Percentiles rank a stretch among this genome's conserved stretches.
Conservation (phyloP, 2,888 invertebrate species). For the Sarcophaga carnaria region DNA sequence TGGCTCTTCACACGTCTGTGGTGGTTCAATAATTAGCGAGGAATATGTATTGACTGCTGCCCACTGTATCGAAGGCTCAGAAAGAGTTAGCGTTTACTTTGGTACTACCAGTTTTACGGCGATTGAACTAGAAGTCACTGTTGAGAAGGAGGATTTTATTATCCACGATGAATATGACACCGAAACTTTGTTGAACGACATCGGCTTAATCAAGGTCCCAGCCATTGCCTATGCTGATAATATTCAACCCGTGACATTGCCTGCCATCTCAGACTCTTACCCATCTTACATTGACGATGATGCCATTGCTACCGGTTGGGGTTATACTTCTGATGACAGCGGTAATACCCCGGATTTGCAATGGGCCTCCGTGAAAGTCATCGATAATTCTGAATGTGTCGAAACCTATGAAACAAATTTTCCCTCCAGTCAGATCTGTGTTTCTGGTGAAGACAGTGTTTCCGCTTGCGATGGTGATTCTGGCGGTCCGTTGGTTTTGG, state of each 20-base stretch:
- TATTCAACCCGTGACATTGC: conserved; percentile 71
- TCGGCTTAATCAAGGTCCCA: conserved; percentile 73
- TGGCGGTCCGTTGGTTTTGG: conserved; percentile 76
- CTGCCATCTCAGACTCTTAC: conserved; percentile 48
- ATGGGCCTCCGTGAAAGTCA: background rate
- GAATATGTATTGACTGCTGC: conserved; percentile 57
- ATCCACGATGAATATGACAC: too few relatives aligned
- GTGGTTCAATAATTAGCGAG: conserved; percentile 69
- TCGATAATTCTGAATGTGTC: background rate
- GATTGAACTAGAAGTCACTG: conserved; percentile 59
- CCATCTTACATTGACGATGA: background rate
- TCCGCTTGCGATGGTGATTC: conserved; percentile 79
- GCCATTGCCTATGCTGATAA: conserved; percentile 24
- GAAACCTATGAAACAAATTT: conserved; percentile 38
- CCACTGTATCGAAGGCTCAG: conserved; percentile 50
- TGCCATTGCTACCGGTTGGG: conserved; percentile 77
- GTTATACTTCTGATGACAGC: conserved; percentile 69
- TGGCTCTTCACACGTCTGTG: conserved; percentile 67
- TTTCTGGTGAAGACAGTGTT: conserved; percentile 58
- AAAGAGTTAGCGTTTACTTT: conserved; percentile 72
- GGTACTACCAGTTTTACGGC: conserved; percentile 75
- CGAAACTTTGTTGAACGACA: conserved; percentile 72
- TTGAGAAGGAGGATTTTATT: too few relatives aligned
- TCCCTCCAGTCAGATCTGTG: conserved; percentile 72
- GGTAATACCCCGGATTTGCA: background rate